Evolutionary conservation across 2,888 invertebrate genomes (phyloP), one percentile per base, ranked within the genome.

Genomic region (Megastigmus dorsalis): DNA sequence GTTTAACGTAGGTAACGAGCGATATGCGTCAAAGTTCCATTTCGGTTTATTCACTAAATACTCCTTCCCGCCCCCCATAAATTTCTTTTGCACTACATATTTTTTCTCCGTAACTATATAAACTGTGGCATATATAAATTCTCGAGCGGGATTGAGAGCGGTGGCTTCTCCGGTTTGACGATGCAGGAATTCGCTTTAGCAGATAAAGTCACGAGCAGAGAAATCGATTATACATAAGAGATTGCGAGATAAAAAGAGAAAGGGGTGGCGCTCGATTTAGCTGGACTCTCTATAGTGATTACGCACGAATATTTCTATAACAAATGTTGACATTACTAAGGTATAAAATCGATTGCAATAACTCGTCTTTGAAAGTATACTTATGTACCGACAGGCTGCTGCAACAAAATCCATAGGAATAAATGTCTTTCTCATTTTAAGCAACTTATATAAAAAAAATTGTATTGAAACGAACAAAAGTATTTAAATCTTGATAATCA

Each of bases 351-450:
- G 57, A 80, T 77, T 75, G 81, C 81, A 80, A 80, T 81, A 80
- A 71, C 78, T 77, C 72, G 73, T 81, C 78, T 80, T 77, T 81
- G 81, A 81, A 79, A 81, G 80, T 80, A 82, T 78, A 77, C 69
- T 79, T 77, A 74, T 71, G 70, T 76, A 70, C 65, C 60, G 66
- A 74, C 73, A 76, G 73, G 76, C 76, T 76, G 73, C 73, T 73
- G 70, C 26, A 60, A 69, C 68, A 69, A 66, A 36, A 48, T 54
- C 63, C 63, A 66, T 74, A 70, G 50, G 50, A 65, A 76, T 28
- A 70, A 70, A 70, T 70, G 70, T 50, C 63, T 57, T 68, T 59
- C 26, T 43, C 41, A 52, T 71, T n/a, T 63, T 52, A 50, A 18
- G 36, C 50, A 66, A 66, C 30, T 45, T 36, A 48, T 59, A 60